These are phyloP conservation scores for Pica pica DNA, from an alignment of 2,113 vertebrate genomes.

Conservation along the genomic window DNA sequence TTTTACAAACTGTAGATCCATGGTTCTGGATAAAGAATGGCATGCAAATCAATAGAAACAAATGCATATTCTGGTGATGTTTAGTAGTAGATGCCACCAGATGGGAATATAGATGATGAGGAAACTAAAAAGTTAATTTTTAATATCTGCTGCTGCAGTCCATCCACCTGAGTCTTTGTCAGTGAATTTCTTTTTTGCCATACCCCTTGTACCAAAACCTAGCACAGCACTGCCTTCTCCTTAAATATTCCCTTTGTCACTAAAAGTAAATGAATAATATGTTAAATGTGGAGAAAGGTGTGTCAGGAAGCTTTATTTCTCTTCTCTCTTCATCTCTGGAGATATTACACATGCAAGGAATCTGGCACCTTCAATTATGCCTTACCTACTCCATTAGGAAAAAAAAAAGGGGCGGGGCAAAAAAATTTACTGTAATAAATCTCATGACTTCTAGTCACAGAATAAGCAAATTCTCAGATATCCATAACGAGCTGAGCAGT, in stretches of 20 bases:
- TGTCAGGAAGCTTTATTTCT: neutral
- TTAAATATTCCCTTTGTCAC: neutral
- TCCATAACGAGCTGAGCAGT: neutral
- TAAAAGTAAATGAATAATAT: neutral
- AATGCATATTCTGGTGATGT: neutral
- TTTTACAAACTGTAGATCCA: neutral
- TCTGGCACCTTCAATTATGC: neutral
- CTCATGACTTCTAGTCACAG: neutral
- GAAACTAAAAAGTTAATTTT: neutral
- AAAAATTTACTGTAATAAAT: neutral
- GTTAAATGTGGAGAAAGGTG: neutral
- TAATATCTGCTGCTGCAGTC: neutral
- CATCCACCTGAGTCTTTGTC: neutral
- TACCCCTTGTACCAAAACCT: neutral
- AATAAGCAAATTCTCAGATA: neutral
- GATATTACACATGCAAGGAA: neutral
- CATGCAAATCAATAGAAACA: fast-evolving
- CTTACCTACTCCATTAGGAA: neutral
- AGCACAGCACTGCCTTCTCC: neutral
- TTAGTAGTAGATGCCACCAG: neutral
- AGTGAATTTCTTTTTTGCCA: neutral
- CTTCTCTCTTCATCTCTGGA: neutral
- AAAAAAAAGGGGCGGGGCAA: fast-evolving
- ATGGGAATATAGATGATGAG: neutral
- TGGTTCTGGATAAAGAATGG: neutral